These are phyloP conservation scores for Malachius bipustulatus DNA, from an alignment of 2,888 invertebrate genomes.

Conservation along the genomic window DNA sequence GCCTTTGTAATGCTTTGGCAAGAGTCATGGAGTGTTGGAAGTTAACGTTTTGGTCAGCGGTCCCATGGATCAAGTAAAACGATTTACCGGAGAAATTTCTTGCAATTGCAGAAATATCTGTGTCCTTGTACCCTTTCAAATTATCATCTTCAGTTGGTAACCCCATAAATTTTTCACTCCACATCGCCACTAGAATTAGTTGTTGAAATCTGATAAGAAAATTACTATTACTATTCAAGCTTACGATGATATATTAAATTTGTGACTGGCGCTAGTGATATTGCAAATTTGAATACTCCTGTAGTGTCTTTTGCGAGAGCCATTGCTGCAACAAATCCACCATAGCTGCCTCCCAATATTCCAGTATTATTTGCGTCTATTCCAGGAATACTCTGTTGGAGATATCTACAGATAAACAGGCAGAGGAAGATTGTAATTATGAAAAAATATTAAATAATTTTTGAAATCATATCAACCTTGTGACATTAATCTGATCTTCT, in stretches of 20 bases:
- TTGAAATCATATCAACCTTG: no score
- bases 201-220: no score
- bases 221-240: no score
- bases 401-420: no score
- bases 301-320: slow-evolving; percentile 57
- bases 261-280: slow-evolving; percentile 86
- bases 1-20: slow-evolving; percentile 58
- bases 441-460: no score
- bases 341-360: slow-evolving; percentile 93
- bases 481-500: slow-evolving; percentile 65
- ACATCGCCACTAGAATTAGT: slow-evolving; percentile 90
- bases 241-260: slow-evolving; percentile 85
- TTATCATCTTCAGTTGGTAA: slow-evolving; percentile 60
- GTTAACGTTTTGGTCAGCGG: slow-evolving; percentile 86
- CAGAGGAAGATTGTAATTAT: no score
- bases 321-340: slow-evolving; percentile 77
- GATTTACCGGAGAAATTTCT: slow-evolving; percentile 51
- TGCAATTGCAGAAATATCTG: no score
- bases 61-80: slow-evolving; percentile 78
- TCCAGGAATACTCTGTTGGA: slow-evolving; percentile 43
- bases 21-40: slow-evolving; percentile 69
- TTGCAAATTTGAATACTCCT: slow-evolving; percentile 69
- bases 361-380: slow-evolving; percentile 59
- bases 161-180: no score
- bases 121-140: no score